Base-by-base conservation (phyloP, 1,140 invertebrate species). In the Drosophila lini region DNA sequence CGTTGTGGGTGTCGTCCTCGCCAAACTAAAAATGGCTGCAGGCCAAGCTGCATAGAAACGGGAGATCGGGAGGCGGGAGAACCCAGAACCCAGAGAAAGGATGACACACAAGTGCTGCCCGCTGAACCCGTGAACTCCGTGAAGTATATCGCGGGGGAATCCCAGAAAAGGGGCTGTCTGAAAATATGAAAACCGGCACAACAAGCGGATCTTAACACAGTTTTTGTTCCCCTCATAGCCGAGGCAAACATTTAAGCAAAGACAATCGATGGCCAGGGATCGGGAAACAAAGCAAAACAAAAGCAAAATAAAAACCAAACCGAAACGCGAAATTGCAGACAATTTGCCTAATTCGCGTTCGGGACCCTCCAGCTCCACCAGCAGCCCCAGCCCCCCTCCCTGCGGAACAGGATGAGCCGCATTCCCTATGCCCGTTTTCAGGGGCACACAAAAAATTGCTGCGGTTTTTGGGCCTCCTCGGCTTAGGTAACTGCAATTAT, bases 401-500 rank as follows among this genome's bases (percentile, higher is more conserved):
- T 19, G 10, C 40, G 61, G 71, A 78, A 78, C 80, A 82, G 83
- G 80, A 89, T 88, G 77, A 89, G 83, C 68, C 64, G 83, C 75
- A 77, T 77, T 77, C 74, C 74, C 74, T 77, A 52, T 68, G 38
- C 73, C 74, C 62, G 61, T 75, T 76, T 77, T 48, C 62, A 77
- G 79, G 28, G 64, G 76, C 80, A 32, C 50, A 53, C 36, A 48
- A 25, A 8, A 45, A 45, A 25, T 88, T 78, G 73, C 76, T 86
- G 83, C 63, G 83, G 83, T 83, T 80, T 56, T 47, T 16, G 60
- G 68, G 80, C 68, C 25, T 79, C 19, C 32, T 25, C 50, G 28
- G 69, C 79, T 78, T 82, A 78, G 80, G 80, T 74, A 83, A 80
- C 80, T 89, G 84, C 84, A 89, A 89, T 88, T 88, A 88, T 88